Conservation (phyloP, 1,140 invertebrate species). For the Neodiprion virginianus region DNA sequence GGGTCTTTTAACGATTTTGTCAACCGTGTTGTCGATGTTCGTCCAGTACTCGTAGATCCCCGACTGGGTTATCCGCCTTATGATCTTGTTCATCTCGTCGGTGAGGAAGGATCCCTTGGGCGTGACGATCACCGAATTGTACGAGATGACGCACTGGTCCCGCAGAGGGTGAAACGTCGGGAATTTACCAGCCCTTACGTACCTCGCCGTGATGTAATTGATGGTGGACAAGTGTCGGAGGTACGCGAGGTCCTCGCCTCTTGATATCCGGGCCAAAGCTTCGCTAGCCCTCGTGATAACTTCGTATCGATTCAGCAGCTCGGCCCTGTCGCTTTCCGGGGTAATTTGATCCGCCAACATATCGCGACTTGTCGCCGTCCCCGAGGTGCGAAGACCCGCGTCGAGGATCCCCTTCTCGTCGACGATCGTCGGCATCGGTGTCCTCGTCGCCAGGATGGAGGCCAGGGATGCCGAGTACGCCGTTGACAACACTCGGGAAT, state of each 20-base stretch:
- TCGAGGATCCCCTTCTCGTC: background rate
- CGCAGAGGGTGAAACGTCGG: too few relatives aligned
- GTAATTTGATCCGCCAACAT: background rate
- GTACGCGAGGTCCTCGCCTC: background rate
- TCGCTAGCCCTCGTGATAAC: background rate
- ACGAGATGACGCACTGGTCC: too few relatives aligned
- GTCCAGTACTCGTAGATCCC: background rate
- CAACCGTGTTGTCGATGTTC: background rate
- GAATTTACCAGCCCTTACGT: too few relatives aligned
- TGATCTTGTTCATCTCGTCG: too few relatives aligned
- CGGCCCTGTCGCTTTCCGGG: background rate
- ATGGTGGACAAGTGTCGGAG: background rate
- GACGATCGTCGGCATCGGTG: background rate
- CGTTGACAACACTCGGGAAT: background rate
- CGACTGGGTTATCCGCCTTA: background rate
- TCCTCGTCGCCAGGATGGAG: background rate
- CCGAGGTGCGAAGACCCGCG: background rate
- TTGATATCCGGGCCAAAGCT: background rate
- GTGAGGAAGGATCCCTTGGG: too few relatives aligned
- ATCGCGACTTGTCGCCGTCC: background rate
- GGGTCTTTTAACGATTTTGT: too few relatives aligned
- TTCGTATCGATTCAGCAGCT: background rate
- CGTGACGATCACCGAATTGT: too few relatives aligned
- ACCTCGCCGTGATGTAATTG: too few relatives aligned
- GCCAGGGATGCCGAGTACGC: background rate